Base-by-base conservation (phyloP, 2,888 invertebrate genomes). In the Tineola bisselliella region DNA sequence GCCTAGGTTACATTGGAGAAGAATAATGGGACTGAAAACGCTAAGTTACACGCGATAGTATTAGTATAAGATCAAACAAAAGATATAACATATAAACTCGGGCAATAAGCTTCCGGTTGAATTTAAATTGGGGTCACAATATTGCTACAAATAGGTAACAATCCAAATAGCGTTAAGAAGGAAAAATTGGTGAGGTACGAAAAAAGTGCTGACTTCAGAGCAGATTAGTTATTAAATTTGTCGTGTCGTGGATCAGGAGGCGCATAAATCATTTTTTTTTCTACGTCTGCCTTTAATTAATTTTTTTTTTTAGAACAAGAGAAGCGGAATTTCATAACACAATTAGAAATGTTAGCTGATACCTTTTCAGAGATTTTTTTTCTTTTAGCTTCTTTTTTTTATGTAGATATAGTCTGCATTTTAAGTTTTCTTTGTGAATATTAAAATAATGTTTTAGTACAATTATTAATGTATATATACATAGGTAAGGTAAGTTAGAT, bases 201-300 rank as follows among this genome's bases (percentile, higher is more conserved):
- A 52, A 52, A 56, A 56, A 56, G n/a, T 30, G 56, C 56, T 56
- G 56, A 56, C 56, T 56, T 25, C 56, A 56, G 17, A 56, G 30
- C 25, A 56, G 56, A 56, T 56, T 56, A 56, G 56, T 56, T 56
- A 56, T 56, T 56, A 56, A 56, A 56, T 56, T 25, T 56, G 56
- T 56, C 56, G 56, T 56, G 19, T 30, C 56, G 19, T 30, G 56
- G 19, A 56, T 56, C 56, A 30, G 56, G 19, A 56, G 56, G 56
- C 56, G 25, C 30, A 56, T 56, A 56, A 56, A 56, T 56, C 56
- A 56, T 56, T 19, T 13, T 56, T 56, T 52, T 48, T 48, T 48
- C 38, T 38, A 38, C 56, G 18, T 30, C 56, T 25, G 19, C 18
- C 48, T n/a, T 56, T 56, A 56, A 56, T 56, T 56, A 56, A 48